A percentile compares a stretch with the other conserved stretches of the same genome.
Conservation (phyloP, 2,113 vertebrate genomes). For the Daubentonia madagascariensis region DNA sequence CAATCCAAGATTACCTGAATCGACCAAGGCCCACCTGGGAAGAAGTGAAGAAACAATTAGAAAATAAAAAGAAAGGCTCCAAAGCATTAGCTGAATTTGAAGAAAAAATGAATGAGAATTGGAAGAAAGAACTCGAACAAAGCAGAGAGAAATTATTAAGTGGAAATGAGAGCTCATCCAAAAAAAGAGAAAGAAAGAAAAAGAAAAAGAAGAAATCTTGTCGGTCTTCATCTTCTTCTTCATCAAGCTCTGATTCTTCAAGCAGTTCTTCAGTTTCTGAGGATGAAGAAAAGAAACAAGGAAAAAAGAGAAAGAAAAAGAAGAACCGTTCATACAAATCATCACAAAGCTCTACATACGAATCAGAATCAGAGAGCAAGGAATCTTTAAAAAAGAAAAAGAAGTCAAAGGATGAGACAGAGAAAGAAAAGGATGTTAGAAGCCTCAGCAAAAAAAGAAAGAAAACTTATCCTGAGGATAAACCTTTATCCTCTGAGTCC, state of each 20-base stretch:
- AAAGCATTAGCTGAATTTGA: conserved; percentile 96
- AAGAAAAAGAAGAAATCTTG: conserved; percentile 94
- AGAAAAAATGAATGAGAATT: conserved; percentile 98
- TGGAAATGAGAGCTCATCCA: conserved; percentile 84
- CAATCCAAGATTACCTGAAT: conserved; percentile 96
- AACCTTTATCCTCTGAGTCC: conserved; percentile 84
- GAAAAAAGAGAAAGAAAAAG: conserved; percentile 91
- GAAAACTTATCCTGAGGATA: conserved; percentile 80
- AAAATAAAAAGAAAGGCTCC: conserved; percentile 98
- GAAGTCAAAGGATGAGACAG: conserved; percentile 87
- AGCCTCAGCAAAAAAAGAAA: conserved; percentile 87
- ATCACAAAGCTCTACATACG: conserved; percentile 86
- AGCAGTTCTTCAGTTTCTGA: conserved; percentile 93
- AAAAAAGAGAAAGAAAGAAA: conserved; percentile 94
- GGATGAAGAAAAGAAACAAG: conserved; percentile 92
- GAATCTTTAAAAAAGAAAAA: conserved; percentile 89
- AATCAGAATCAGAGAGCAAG: conserved; percentile 90
- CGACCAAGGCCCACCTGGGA: conserved; percentile 97
- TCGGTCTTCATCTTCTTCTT: conserved; percentile 95
- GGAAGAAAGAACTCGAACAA: conserved; percentile 94
- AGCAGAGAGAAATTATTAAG: conserved; percentile 90
- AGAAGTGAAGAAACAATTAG: conserved; percentile 96
- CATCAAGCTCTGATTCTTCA: conserved; percentile 98
- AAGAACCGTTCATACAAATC: conserved; percentile 86
- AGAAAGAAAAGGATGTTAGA: conserved; percentile 91